Base-by-base conservation (phyloP, 2,888 invertebrate genomes). In the Bruchidius siliquastri region DNA sequence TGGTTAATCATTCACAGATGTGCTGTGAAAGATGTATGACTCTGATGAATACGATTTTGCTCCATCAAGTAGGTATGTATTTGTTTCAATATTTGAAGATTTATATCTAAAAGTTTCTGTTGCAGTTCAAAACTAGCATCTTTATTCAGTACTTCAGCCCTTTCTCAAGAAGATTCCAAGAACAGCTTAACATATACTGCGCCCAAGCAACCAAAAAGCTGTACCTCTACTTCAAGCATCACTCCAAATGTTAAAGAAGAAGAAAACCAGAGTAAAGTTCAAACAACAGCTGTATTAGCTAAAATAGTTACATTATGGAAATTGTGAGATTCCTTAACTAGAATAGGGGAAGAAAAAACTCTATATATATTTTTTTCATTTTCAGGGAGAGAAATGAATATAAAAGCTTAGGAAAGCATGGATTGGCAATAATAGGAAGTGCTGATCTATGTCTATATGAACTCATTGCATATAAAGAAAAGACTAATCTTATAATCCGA, bases 371-470 rank as follows among this genome's bases (percentile, higher is more conserved):
- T 69, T n/a, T 26, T 69, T 22, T 20, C 21, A 26, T 69, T 69
- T 81, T 76, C 74, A 87, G 87, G 72, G 75, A 81, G 3, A 81
- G 85, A 71, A 80, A 82, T 71, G 81, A 82, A 67, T 84, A 85
- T 72, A 80, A 79, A 20, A 72, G 80, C 1, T 76, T 85, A 70
- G 88, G 88, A 2, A 87, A 86, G 81, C 84, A 87, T 75, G 88
- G 88, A 21, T 79, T 88, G 72, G 88, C 88, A 0, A 77, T 88
- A 66, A 87, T 91, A 72, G 84, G 83, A 18, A 80, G 81, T 70
- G 75, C 79, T 70, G 69, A 77, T 22, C 73, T 80, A 72, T 77
- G 80, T 49, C 30, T 78, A n/a, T 81, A 80, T 74, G 86, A 86
- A 80, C 72, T 86, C 69, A 83, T 86, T 66, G 75, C 84, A 69